A percentile compares a stretch with the other conserved stretches of the same genome.
Conservation (phyloP, 2,888 invertebrate species). For the Eristalinus sepulchralis region DNA sequence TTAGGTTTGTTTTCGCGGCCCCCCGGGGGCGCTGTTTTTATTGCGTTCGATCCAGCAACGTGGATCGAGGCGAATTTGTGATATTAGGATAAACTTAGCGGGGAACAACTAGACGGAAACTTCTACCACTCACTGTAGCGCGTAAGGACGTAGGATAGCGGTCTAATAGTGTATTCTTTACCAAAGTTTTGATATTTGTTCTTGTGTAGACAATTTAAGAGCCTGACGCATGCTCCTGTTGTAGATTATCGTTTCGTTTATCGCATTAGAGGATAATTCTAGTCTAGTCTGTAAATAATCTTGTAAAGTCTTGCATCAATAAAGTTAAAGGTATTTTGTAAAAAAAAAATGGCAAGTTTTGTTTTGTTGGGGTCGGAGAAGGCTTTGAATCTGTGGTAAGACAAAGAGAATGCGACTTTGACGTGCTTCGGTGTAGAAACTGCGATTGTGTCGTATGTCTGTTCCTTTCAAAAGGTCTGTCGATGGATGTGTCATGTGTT, state of each 20-base stretch:
- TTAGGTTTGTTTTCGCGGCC: slow-evolving; percentile 30
- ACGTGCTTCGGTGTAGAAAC: no score
- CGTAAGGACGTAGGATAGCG: slow-evolving; percentile 11
- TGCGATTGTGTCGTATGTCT: no score
- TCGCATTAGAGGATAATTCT: slow-evolving; percentile 36
- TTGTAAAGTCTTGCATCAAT: slow-evolving; percentile 8
- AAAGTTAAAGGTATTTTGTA: slow-evolving; percentile 19
- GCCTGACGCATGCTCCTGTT: slow-evolving; percentile 41
- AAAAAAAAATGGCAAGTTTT: no score
- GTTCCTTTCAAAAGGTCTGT: no score
- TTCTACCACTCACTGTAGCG: background rate
- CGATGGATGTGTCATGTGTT: no score
- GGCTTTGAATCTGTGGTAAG: no score
- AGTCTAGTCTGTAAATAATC: slow-evolving; percentile 68
- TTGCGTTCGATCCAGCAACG: background rate
- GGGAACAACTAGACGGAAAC: slow-evolving; percentile 28
- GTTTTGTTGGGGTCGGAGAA: no score
- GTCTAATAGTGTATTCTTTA: slow-evolving; percentile 35
- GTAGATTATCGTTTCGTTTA: slow-evolving; percentile 26
- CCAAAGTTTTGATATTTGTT: slow-evolving; percentile 62
- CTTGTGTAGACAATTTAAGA: slow-evolving; percentile 31
- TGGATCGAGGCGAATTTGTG: slow-evolving; percentile 43
- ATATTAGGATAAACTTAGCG: slow-evolving; percentile 41
- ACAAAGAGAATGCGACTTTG: no score
- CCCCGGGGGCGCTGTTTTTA: slow-evolving; percentile 28